Base-by-base conservation (phyloP, 2,113 vertebrate genomes). In the Tretioscincus oriximinensis region DNA sequence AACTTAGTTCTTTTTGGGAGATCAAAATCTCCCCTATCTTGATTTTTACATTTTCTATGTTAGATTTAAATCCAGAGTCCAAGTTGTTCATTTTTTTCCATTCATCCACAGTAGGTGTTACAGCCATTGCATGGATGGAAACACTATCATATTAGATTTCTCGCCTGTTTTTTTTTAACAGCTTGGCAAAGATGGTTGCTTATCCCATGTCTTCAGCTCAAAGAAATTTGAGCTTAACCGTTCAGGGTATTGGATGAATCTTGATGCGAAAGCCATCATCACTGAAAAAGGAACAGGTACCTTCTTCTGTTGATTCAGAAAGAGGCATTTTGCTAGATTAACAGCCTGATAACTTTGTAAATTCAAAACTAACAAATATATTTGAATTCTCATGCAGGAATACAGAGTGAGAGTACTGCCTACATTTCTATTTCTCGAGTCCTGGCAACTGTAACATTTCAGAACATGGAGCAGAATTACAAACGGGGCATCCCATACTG, bases 201-300 rank as follows among this genome's bases (percentile, higher is more conserved):
- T 88, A 69, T 90, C 92, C 22, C 90, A 90, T 3, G 9, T 88
- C 29, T 79, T 94, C 76, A 86, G 28, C 70, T 88, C 90, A 18
- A 63, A 16, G 0, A 71, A 31, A 58, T 93, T 94, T 82, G 93
- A 94, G 54, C 35, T 93, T 7, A 88, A 91, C 41, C 90, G 91
- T 14, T 67, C 81, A 72, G 90, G 92, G 7, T 94, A 94, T 54
- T 4, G 61, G 60, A 90, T 83, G 71, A 83, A 75, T 41, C 89
- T 95, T 18, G 70, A 89, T 0, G 89, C 91, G 68, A 81, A 89
- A 70, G 87, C 86, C 41, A 29, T 16, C 2, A 66, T 93, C 72
- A 88, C 80, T 64, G 94, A 94, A 70, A 82, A 84, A 71, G 93
- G 88, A 82, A 94, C 93, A 91, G 94, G 93, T 95, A 92, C 92